These are phyloP conservation scores for Bothrops jararaca DNA, from an alignment of 2,113 vertebrate species.

Conservation along the genomic window DNA sequence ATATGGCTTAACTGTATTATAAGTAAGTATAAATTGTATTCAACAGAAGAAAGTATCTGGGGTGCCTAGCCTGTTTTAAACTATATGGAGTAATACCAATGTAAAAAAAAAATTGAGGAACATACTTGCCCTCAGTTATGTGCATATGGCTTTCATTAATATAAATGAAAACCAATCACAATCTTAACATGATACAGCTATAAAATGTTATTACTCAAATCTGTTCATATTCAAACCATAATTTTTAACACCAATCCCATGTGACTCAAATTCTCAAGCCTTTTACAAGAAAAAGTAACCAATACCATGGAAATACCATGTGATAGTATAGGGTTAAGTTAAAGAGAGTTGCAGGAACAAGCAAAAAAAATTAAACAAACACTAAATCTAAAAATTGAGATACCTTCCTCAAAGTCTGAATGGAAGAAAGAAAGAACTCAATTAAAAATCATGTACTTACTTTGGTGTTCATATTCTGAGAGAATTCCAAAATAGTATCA, in stretches of 20 bases:
- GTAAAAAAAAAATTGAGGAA: conserved; percentile 50
- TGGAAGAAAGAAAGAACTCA: conserved; percentile 70
- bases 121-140: conserved; percentile 32
- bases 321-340: conserved; percentile 60
- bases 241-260: conserved; percentile 52
- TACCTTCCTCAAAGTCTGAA: conserved; percentile 87
- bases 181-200: conserved; percentile 48
- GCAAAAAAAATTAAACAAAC: conserved; percentile 66
- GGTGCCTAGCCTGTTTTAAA: conserved; percentile 43
- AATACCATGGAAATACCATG: conserved; percentile 47
- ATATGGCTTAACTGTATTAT: conserved; percentile 49
- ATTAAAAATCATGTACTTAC: conserved; percentile 76
- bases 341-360: conserved; percentile 56
- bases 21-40: conserved; percentile 22
- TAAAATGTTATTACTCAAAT: conserved; percentile 54
- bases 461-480: conserved; percentile 99
- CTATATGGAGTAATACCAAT: conserved; percentile 50
- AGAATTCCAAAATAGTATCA: conserved; percentile 98
- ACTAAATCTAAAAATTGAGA: conserved; percentile 69
- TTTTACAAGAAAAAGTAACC: conserved; percentile 40
- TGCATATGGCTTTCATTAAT: conserved; percentile 27
- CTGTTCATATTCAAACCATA: conserved; percentile 45
- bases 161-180: conserved; percentile 46
- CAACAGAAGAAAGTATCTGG: conserved; percentile 35
- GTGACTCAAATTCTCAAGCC: conserved; percentile 51